phyloP scores from a whole-genome alignment of 2,797 vertebrate species.

The Hippocampus kuda region DNA sequence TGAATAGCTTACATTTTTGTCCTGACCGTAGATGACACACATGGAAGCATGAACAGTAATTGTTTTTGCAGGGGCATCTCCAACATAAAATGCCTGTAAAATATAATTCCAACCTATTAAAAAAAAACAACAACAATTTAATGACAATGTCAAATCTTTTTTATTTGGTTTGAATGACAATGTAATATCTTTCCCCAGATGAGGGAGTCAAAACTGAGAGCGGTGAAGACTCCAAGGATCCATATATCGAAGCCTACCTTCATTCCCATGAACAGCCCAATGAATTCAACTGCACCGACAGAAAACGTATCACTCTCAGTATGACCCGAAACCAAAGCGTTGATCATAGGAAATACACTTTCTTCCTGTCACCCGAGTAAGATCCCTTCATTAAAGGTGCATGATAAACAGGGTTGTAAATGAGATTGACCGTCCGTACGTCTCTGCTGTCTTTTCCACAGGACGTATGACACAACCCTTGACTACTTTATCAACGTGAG shows the following conservation, averaged over 20 bases:
- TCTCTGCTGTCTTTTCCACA: constrained; percentile 32
- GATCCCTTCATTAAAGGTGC: constrained; percentile 21
- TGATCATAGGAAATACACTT: constrained; percentile 86
- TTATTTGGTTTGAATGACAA: neutral
- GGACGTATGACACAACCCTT: constrained; percentile 69
- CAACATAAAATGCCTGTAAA: too few relatives aligned
- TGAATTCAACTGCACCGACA: constrained; percentile 80
- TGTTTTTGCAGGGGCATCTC: too few relatives aligned
- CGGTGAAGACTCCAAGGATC: constrained; percentile 60
- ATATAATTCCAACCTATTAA: too few relatives aligned
- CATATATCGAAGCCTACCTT: constrained; percentile 77
- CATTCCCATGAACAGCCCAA: constrained; percentile 70
- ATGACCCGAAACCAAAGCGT: constrained; percentile 62
- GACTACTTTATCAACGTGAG: constrained; percentile 87
- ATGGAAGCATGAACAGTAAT: too few relatives aligned
- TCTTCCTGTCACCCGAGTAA: constrained; percentile 90
- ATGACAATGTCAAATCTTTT: too few relatives aligned
- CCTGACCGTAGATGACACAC: too few relatives aligned
- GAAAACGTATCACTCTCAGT: constrained; percentile 70
- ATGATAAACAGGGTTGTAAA: too few relatives aligned
- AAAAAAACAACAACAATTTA: too few relatives aligned
- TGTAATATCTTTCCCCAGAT: constrained; percentile 20
- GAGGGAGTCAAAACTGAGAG: constrained; percentile 26
- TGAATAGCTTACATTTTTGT: too few relatives aligned
- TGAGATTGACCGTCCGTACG: neutral